Evolutionary conservation across 2,888 invertebrate genomes (phyloP).

Genomic region (Stenichneumon culpator): DNA sequence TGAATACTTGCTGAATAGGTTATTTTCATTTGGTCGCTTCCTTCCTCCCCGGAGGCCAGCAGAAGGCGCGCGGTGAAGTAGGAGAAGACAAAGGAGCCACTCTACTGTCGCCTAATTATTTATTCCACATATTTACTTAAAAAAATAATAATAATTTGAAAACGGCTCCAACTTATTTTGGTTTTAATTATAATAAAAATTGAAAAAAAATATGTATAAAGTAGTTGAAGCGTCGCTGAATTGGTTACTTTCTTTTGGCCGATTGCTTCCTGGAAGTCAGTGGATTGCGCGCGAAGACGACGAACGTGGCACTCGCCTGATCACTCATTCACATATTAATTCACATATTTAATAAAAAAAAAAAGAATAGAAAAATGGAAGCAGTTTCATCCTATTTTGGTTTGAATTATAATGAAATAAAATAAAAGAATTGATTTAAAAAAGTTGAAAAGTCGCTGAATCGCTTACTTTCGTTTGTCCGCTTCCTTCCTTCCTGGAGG

Average conservation of each 20-base stretch:
- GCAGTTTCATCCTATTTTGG: no score
- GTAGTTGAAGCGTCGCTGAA: neutral
- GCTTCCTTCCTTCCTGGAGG: slow-evolving; percentile 73
- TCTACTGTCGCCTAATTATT: slow-evolving; percentile 5
- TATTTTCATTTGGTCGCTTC: slow-evolving; percentile 57
- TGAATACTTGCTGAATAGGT: neutral
- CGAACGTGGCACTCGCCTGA: slow-evolving; percentile 26
- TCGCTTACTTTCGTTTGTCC: slow-evolving; percentile 34
- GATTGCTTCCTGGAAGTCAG: slow-evolving; percentile 71
- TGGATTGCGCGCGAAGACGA: slow-evolving; percentile 47
- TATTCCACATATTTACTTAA: no score
- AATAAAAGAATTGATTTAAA: neutral
- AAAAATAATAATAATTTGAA: no score
- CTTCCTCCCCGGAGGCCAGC: slow-evolving; percentile 72
- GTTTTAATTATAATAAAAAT: no score
- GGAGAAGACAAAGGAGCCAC: slow-evolving; percentile 38
- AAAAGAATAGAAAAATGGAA: neutral
- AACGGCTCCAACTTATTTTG: no score
- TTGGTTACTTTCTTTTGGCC: slow-evolving; percentile 30
- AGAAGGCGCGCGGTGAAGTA: slow-evolving; percentile 52
- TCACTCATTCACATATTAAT: no score
- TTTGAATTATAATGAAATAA: no score
- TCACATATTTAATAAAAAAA: no score
- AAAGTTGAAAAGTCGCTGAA: neutral
- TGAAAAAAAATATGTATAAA: neutral